Evolutionary conservation across 2,888 invertebrate species (phyloP).

Genomic region (Bruchidius siliquastri): DNA sequence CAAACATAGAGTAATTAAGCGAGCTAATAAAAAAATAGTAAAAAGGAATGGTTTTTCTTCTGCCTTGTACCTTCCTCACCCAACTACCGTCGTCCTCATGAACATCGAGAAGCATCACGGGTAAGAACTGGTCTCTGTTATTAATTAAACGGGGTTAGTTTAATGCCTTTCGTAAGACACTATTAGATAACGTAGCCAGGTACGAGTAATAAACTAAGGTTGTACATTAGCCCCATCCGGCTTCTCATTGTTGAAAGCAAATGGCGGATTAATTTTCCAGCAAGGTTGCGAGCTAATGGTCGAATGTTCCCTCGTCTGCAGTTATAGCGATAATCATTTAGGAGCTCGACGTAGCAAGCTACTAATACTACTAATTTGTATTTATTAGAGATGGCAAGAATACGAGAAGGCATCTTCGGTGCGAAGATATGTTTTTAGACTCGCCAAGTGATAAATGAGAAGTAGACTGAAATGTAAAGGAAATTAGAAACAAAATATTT

Average conservation of each 20-base stretch:
- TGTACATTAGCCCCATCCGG: not conserved
- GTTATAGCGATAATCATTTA: not conserved
- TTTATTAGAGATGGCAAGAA: not conserved
- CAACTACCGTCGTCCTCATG: not conserved
- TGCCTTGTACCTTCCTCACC: no score
- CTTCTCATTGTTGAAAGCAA: not conserved
- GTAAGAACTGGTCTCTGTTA: not conserved
- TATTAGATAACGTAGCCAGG: not conserved
- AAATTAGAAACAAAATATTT: no score
- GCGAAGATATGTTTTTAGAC: no score
- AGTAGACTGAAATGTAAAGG: no score
- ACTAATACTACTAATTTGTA: not conserved
- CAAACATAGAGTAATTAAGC: no score
- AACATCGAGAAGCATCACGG: not conserved
- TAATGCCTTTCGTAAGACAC: not conserved
- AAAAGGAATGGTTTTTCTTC: no score
- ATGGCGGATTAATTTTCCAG: not conserved
- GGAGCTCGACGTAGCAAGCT: not conserved
- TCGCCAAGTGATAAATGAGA: no score
- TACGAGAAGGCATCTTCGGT: no score
- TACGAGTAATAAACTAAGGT: not conserved
- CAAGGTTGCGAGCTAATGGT: not conserved
- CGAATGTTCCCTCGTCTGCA: not conserved
- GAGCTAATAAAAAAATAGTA: no score
- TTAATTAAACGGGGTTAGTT: not conserved